Conservation (phyloP, 2,113 vertebrate species). For the Tychaedon coryphoeus region DNA sequence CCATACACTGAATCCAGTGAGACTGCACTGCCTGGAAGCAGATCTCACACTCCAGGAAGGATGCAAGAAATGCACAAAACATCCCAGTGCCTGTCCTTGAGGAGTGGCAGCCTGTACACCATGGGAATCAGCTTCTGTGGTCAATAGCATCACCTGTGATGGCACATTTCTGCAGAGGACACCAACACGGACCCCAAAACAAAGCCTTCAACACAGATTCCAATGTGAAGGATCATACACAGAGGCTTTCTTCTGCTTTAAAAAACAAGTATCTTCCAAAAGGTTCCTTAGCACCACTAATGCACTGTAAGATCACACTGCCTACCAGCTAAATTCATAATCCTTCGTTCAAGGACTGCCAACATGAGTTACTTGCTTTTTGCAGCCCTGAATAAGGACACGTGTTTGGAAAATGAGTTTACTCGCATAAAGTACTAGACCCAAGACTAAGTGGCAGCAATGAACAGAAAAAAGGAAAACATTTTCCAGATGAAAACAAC, state of each 20-base stretch:
- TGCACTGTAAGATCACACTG: neutral
- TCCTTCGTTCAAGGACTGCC: neutral
- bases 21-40: neutral
- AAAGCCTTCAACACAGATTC: neutral
- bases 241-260: neutral
- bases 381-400: neutral
- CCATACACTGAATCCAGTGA: neutral
- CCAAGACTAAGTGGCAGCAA: neutral
- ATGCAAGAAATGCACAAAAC: neutral
- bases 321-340: neutral
- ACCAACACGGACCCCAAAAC: neutral
- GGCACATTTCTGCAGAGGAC: neutral
- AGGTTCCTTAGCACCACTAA: neutral
- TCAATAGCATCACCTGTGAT: neutral
- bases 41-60: neutral
- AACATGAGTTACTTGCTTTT: neutral
- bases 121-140: neutral
- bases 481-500: neutral
- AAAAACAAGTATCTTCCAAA: neutral
- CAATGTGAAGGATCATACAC: neutral
- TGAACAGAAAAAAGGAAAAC: neutral
- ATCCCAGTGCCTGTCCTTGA: neutral
- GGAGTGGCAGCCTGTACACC: neutral
- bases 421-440: neutral
- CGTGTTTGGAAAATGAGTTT: neutral